Conservation (phyloP, 2,113 vertebrate species). For the Ranitomeya imitator region DNA sequence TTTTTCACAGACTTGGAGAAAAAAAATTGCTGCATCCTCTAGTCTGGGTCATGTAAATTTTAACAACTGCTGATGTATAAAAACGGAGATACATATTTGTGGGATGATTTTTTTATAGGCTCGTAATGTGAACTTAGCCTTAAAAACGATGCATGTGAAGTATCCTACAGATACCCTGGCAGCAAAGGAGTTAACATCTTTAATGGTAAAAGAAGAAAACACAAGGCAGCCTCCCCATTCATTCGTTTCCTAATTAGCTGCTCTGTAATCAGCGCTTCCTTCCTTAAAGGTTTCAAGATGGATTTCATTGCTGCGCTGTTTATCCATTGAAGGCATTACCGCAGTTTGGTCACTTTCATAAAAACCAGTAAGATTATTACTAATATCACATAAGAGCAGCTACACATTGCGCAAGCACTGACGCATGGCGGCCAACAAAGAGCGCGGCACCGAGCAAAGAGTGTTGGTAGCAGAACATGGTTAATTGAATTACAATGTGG, state of each 20-base stretch:
- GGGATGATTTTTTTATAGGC: no score
- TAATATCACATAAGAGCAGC: background rate
- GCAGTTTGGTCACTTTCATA: background rate
- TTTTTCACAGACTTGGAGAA: no score
- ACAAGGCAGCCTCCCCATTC: background rate
- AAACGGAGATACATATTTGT: no score
- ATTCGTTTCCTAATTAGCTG: conserved; percentile 48
- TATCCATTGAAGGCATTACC: conserved; percentile 16
- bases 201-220: conserved; percentile 38
- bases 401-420: background rate
- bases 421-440: background rate
- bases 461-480: background rate
- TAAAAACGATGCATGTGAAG: background rate
- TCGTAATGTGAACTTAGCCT: no score
- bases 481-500: background rate
- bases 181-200: conserved; percentile 20
- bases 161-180: background rate
- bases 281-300: conserved; percentile 57
- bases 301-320: conserved; percentile 9
- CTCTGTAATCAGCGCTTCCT: conserved; percentile 54
- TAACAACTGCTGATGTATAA: no score
- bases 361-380: conserved; percentile 1
- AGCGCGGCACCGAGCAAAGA: background rate
- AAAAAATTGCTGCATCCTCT: no score
- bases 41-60: no score